Conservation (phyloP, 2,888 invertebrate genomes). For the Pyralis farinalis region DNA sequence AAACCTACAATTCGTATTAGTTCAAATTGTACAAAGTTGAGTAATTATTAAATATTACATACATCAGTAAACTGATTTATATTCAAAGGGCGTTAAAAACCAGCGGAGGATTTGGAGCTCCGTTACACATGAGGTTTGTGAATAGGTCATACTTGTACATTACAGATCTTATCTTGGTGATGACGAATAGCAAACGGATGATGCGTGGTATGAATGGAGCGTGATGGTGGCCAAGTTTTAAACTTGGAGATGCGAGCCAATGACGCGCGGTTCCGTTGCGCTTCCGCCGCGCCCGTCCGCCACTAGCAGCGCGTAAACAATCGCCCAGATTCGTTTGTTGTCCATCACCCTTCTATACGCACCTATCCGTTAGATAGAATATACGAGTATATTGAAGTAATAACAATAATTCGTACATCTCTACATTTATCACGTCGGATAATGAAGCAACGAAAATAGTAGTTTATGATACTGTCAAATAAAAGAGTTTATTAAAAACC, state of each 20-base stretch:
- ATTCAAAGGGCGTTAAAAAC: background rate
- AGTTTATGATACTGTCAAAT: no score
- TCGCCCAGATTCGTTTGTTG: slow-evolving; percentile 53
- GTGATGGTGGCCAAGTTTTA: slow-evolving; percentile 56
- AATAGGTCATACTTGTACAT: background rate
- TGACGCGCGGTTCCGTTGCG: slow-evolving; percentile 73
- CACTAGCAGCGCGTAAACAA: slow-evolving; percentile 67
- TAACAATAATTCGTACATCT: slow-evolving; percentile 15
- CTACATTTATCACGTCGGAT: no score
- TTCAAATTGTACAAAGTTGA: no score
- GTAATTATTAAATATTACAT: background rate
- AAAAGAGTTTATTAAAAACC: no score
- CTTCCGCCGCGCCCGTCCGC: slow-evolving; percentile 62
- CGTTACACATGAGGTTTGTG: background rate
- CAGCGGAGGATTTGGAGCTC: background rate
- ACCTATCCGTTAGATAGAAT: slow-evolving; percentile 26
- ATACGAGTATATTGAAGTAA: no score
- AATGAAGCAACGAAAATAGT: no score
- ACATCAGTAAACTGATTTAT: no score
- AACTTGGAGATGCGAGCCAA: slow-evolving; percentile 54
- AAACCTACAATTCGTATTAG: background rate
- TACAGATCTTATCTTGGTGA: slow-evolving; percentile 34
- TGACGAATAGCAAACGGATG: slow-evolving; percentile 38
- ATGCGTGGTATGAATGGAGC: slow-evolving; percentile 57
- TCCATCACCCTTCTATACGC: slow-evolving; percentile 25